Conservation (phyloP, 2,888 invertebrate species). For the Clivina fossor region DNA sequence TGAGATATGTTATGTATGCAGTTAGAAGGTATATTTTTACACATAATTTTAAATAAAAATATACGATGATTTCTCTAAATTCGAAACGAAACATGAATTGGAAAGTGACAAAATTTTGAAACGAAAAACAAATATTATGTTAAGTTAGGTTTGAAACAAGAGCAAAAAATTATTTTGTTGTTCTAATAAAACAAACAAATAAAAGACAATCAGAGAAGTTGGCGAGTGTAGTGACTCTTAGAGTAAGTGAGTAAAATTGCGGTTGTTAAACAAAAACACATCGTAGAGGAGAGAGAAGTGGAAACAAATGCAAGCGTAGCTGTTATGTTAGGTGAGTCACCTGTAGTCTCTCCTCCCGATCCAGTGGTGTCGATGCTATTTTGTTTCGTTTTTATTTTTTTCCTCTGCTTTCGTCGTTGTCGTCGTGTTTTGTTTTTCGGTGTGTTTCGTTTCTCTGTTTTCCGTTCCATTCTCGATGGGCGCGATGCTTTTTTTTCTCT, state of each 20-base stretch:
- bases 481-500: constrained; percentile 11
- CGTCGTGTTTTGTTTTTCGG: background rate
- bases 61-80: background rate
- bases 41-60: background rate
- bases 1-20: too few relatives aligned
- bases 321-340: too few relatives aligned
- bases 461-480: constrained; percentile 21
- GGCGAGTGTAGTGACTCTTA: background rate
- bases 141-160: too few relatives aligned
- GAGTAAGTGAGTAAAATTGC: constrained; percentile 31
- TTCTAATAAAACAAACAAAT: too few relatives aligned
- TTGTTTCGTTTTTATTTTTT: constrained; percentile 23
- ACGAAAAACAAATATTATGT: background rate
- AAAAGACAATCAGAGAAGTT: background rate
- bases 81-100: background rate
- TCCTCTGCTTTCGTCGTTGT: constrained; percentile 12
- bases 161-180: too few relatives aligned
- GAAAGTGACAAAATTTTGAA: background rate
- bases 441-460: too few relatives aligned
- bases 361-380: constrained; percentile 23
- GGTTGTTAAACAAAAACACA: constrained; percentile 25
- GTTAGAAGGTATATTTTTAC: background rate
- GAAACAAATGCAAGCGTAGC: too few relatives aligned
- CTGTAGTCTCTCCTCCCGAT: too few relatives aligned
- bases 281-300: constrained; percentile 15